Evolutionary conservation across 1,140 invertebrate species (phyloP).

Genomic region (Drosophila novamexicana): DNA sequence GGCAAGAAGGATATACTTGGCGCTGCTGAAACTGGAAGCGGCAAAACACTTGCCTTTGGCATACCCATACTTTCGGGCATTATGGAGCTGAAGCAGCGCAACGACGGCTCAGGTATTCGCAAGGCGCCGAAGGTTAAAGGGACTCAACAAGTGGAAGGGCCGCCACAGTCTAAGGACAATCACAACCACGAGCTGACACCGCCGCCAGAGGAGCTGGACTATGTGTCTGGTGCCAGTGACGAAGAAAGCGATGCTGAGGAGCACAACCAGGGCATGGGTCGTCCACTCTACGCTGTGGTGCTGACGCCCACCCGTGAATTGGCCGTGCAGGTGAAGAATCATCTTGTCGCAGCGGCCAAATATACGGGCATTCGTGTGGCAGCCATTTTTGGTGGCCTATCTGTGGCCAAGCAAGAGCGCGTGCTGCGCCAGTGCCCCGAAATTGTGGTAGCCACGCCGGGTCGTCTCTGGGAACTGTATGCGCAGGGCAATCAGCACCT

Average conservation of each 20-base stretch:
- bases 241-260: constrained; percentile 82
- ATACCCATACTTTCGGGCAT: constrained; percentile 96
- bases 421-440: constrained; percentile 93
- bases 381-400: constrained; percentile 95
- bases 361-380: constrained; percentile 89
- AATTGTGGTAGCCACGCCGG: constrained; percentile 98
- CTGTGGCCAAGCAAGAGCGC: constrained; percentile 95
- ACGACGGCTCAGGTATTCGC: constrained; percentile 58
- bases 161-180: constrained; percentile 51
- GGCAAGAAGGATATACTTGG: constrained; percentile 94
- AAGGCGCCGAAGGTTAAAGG: constrained; percentile 84
- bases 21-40: constrained; percentile 98
- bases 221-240: constrained; percentile 78
- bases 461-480: constrained; percentile 97
- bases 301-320: constrained; percentile 98
- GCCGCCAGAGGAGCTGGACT: constrained; percentile 75
- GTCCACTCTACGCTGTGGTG: constrained; percentile 92
- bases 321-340: constrained; percentile 96
- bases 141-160: constrained; percentile 64
- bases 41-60: constrained; percentile 98
- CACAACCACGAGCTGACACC: constrained; percentile 74
- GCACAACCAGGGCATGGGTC: constrained; percentile 70
- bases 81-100: constrained; percentile 88
- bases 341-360: constrained; percentile 92
- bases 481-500: constrained; percentile 91